phyloP scores from a whole-genome alignment of 2,888 invertebrate species.

The Brassicogethes aeneus region DNA sequence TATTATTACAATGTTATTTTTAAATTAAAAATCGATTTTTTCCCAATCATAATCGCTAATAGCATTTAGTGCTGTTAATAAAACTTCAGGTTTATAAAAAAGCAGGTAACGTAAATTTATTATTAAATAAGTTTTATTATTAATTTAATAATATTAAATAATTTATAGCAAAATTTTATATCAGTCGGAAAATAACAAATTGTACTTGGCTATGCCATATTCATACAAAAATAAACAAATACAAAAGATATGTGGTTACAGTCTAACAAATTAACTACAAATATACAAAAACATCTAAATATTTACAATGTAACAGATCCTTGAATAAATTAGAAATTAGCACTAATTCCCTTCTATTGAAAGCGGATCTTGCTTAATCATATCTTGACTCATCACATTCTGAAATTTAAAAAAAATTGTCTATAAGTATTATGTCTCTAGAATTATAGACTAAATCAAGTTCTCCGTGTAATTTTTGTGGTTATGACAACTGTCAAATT shows the following conservation, averaged over 20 bases:
- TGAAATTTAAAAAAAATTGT: constrained; percentile 19
- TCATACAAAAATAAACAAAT: constrained; percentile 6
- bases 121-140: too few relatives aligned
- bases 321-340: neutral
- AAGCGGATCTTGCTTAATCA: constrained; percentile 31
- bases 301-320: neutral
- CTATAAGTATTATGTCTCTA: neutral
- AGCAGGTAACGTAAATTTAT: neutral
- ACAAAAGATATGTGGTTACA: constrained; percentile 3
- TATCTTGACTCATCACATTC: constrained; percentile 28
- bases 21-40: too few relatives aligned
- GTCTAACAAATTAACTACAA: neutral
- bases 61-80: too few relatives aligned
- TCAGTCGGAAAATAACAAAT: neutral
- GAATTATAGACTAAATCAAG: neutral
- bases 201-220: neutral
- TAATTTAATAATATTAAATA: neutral
- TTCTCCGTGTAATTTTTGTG: too few relatives aligned
- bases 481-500: neutral
- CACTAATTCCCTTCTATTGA: constrained; percentile 25
- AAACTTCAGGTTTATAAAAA: too few relatives aligned
- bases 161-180: neutral
- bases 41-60: too few relatives aligned
- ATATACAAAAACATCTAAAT: neutral
- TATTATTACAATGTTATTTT: too few relatives aligned